Evolutionary conservation across 2,113 vertebrate species (phyloP), one percentile per base, ranked within the genome.

Genomic region (Puma concolor): DNA sequence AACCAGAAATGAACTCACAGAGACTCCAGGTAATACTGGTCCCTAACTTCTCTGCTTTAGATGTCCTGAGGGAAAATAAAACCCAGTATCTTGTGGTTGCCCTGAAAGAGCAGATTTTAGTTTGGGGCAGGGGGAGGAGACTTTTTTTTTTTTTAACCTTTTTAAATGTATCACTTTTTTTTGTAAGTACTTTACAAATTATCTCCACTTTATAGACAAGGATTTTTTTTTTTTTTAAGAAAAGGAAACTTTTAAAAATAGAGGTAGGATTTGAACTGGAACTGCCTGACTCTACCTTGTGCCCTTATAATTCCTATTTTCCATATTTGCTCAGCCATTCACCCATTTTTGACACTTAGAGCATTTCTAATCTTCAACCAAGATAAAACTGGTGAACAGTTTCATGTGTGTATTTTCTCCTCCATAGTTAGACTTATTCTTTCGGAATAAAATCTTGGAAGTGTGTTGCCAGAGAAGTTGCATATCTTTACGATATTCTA

Each of bases 301-400:
- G 31, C 13, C 85, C 69, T 76, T 66, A 64, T 21, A 84, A 84
- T 77, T 64, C 33, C 17, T 19, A 31, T 80, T 92, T 95, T 52
- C 76, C 2, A 38, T 4, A 60, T 41, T 94, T 57, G 50, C 17
- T 95, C 27, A 63, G 11, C 0, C 8, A 48, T 44, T 69, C 33
- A 83, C 52, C 13, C n/a, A 29, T 69, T 96, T 72, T 36, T 77
- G 38, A 96, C 36, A 91, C 29, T 48, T 44, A 54, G 7, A 95
- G 7, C 2, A 84, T n/a, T 84, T 92, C 21, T 96, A 5, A 91
- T 36, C 94, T 96, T 64, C 50, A 71, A 41, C 13, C 27, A 90
- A 54, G 74, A 84, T 19, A 41, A 95, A 71, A 80, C 2, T 66
- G 5, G 33, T 81, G 33, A 97, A 36, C 25, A 80, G 4, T 77